phyloP scores from a whole-genome alignment of 1,140 invertebrate genomes.

The Meloidogyne floridensis region DNA sequence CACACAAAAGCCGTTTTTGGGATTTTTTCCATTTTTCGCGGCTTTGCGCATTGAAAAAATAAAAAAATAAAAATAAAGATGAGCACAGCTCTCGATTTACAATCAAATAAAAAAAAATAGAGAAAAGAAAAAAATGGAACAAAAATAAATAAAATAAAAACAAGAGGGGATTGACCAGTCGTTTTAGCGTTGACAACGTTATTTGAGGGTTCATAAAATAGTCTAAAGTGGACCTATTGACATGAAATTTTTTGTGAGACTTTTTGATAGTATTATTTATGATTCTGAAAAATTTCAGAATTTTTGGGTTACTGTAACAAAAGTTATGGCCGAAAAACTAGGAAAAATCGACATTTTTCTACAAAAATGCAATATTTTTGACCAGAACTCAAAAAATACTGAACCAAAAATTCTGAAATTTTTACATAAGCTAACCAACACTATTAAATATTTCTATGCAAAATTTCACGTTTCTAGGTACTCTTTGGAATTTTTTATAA shows the following conservation, averaged over 20 bases:
- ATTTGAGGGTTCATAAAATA: neutral
- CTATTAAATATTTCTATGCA: neutral
- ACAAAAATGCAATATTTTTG: neutral
- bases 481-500: neutral
- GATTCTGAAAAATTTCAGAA: neutral
- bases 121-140: conserved; percentile 2
- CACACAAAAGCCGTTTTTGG: neutral
- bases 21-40: neutral
- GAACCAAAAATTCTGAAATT: neutral
- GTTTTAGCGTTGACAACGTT: neutral
- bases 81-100: conserved; percentile 11
- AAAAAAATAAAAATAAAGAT: conserved; percentile 19
- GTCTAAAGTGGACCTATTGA: neutral
- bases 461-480: neutral
- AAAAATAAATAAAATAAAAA: conserved; percentile 20
- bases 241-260: neutral
- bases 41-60: conserved; percentile 10
- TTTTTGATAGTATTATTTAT: neutral
- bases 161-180: neutral
- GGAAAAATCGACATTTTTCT: neutral
- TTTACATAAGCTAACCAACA: neutral
- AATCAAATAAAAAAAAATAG: conserved; percentile 11
- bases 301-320: neutral
- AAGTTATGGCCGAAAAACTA: neutral
- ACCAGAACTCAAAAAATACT: neutral